These are phyloP conservation scores for Tragelaphus strepsiceros DNA, from an alignment of 2,113 vertebrate genomes.

Conservation along the genomic window DNA sequence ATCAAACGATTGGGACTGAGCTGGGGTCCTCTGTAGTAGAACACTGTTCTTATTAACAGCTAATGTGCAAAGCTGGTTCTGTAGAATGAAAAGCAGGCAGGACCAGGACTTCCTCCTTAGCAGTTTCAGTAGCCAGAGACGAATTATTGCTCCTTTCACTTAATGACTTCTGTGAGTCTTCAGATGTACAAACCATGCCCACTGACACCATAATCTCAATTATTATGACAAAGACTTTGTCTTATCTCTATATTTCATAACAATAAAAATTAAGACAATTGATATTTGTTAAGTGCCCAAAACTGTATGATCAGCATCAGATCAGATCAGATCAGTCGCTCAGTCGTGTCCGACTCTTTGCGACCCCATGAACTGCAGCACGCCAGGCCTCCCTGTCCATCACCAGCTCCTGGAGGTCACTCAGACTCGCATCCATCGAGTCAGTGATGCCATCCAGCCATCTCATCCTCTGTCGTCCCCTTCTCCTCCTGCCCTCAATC, in stretches of 20 bases:
- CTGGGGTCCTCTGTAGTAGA: background rate
- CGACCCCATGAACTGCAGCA: too few relatives aligned
- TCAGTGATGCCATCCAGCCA: too few relatives aligned
- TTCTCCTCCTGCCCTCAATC: too few relatives aligned
- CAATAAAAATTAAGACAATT: slow-evolving; percentile 20
- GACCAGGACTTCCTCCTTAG: background rate
- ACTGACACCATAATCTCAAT: background rate
- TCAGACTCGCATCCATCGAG: too few relatives aligned
- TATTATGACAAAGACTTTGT: background rate
- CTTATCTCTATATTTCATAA: background rate
- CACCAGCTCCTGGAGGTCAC: too few relatives aligned
- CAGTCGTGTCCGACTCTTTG: too few relatives aligned
- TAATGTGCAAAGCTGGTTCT: background rate
- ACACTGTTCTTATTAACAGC: background rate
- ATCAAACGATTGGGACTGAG: background rate
- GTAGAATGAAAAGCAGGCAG: background rate
- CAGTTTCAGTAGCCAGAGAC: background rate
- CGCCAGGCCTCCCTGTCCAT: too few relatives aligned
- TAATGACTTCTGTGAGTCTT: background rate
- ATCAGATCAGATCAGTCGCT: too few relatives aligned
- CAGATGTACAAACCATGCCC: background rate
- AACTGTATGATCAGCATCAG: background rate
- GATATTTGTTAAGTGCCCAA: background rate
- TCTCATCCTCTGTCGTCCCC: too few relatives aligned
- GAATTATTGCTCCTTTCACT: background rate